These are phyloP conservation scores for Diploscapter pachys DNA, from an alignment of 1,140 invertebrate species.

Conservation along the genomic window DNA sequence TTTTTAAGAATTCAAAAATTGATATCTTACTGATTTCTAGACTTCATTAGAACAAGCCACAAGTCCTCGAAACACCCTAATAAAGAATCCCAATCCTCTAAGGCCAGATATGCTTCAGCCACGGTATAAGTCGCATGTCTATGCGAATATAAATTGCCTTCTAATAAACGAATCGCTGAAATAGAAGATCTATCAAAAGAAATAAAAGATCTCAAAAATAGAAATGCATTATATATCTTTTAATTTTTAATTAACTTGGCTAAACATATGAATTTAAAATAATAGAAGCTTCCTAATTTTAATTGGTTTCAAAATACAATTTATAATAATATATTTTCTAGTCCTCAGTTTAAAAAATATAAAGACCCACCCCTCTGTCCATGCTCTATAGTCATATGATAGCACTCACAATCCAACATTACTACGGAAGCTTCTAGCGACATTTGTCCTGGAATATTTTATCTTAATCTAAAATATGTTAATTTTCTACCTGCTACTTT, in stretches of 20 bases:
- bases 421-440: constrained; percentile 14
- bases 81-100: constrained; percentile 11
- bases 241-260: background rate
- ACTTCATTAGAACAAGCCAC: constrained; percentile 33
- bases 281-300: no score
- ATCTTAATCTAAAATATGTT: background rate
- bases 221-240: background rate
- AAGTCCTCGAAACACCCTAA: constrained; percentile 16
- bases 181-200: background rate
- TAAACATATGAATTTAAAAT: no score
- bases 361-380: no score
- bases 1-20: no score
- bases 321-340: no score
- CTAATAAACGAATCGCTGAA: constrained; percentile 19
- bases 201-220: background rate
- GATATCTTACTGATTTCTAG: constrained; percentile 2
- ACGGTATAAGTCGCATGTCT: constrained; percentile 8
- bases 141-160: constrained; percentile 25
- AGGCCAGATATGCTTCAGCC: background rate
- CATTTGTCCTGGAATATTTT: background rate
- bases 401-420: constrained; percentile 8
- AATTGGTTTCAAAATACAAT: no score
- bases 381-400: no score
- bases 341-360: no score
- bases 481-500: constrained; percentile 9